Percentiles rank a stretch among this genome's conserved stretches.
These are phyloP conservation scores for Chalcosyrphus nemorum DNA, from an alignment of 2,888 invertebrate genomes.

Conservation along the genomic window DNA sequence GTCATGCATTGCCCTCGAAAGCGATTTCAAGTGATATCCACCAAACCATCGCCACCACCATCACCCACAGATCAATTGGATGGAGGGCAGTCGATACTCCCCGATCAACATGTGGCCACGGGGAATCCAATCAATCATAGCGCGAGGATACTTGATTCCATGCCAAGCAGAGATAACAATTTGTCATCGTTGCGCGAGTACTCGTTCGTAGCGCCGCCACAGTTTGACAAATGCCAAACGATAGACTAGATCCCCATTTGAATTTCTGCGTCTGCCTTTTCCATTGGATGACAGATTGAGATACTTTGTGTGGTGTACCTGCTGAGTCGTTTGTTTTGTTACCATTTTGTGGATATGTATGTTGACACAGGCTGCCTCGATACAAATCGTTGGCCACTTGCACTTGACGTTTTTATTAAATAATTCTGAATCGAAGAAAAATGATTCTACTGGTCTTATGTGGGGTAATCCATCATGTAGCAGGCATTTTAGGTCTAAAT, in stretches of 20 bases:
- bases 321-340: slow-evolving; percentile 17
- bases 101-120: slow-evolving; percentile 68
- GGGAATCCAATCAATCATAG: slow-evolving; percentile 71
- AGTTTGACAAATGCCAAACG: slow-evolving; percentile 64
- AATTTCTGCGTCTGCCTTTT: slow-evolving; percentile 6
- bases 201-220: slow-evolving; percentile 70
- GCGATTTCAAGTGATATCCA: slow-evolving; percentile 60
- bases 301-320: slow-evolving; percentile 37
- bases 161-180: slow-evolving; percentile 69
- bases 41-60: slow-evolving; percentile 12
- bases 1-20: slow-evolving; percentile 56
- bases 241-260: slow-evolving; percentile 44
- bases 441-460: slow-evolving; percentile 32
- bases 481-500: slow-evolving; percentile 58
- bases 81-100: slow-evolving; percentile 18
- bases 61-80: slow-evolving; percentile 26
- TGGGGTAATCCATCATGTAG: slow-evolving; percentile 66
- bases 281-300: slow-evolving; percentile 52
- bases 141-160: slow-evolving; percentile 58
- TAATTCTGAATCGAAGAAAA: slow-evolving; percentile 55
- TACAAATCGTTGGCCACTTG: slow-evolving; percentile 65
- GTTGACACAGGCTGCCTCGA: slow-evolving; percentile 38
- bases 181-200: slow-evolving; percentile 63
- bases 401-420: slow-evolving; percentile 69
- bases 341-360: slow-evolving; percentile 29